Conservation (phyloP, 2,113 vertebrate genomes). For the Megaceryle torquata region DNA sequence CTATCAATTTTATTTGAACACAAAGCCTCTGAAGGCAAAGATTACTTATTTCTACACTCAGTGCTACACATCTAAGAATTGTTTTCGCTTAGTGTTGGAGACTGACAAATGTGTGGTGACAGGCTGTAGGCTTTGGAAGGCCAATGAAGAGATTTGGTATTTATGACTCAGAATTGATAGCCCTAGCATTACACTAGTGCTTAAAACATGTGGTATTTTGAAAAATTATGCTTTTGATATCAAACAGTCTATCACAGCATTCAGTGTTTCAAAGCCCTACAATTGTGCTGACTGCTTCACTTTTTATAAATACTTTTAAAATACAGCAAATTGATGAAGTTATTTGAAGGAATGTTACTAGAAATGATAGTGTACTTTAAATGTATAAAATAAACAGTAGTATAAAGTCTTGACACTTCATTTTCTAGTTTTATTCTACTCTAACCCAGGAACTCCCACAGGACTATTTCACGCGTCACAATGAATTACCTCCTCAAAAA, state of each 20-base stretch:
- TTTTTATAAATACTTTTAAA: not conserved
- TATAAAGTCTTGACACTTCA: slow-evolving; percentile 49
- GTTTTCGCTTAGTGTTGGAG: not conserved
- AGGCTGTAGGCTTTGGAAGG: not conserved
- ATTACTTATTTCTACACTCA: not conserved
- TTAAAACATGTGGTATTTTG: not conserved
- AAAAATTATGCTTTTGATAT: not conserved
- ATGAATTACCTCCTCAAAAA: slow-evolving; percentile 9
- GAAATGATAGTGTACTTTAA: slow-evolving; percentile 1
- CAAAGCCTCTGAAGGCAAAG: not conserved
- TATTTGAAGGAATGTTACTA: not conserved
- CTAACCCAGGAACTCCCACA: not conserved
- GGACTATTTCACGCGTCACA: not conserved
- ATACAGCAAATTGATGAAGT: not conserved
- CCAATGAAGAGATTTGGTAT: not conserved
- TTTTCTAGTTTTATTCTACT: slow-evolving; percentile 45
- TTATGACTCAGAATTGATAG: not conserved
- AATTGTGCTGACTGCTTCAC: not conserved
- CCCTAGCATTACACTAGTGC: not conserved
- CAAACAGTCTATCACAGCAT: not conserved
- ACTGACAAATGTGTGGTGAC: not conserved
- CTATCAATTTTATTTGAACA: not conserved
- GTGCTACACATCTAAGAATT: not conserved
- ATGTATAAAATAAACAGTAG: slow-evolving; percentile 43
- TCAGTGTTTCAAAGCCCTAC: not conserved